Base-by-base conservation (phyloP, 2,888 invertebrate genomes). In the Pyrrhia umbra region DNA sequence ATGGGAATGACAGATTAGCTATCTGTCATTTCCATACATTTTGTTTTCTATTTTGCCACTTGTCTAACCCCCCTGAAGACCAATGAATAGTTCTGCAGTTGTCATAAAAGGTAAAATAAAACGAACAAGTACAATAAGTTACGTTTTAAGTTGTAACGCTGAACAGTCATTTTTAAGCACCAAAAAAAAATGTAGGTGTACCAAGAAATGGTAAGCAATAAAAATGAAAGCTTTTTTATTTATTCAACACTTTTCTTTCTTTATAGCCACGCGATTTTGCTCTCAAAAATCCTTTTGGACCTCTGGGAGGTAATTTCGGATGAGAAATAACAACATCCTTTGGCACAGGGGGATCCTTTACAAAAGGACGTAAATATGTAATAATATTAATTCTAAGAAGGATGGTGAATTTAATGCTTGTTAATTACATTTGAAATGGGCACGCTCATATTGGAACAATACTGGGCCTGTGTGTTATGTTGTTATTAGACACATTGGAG, bases 221-320 rank as follows among this genome's bases (percentile, higher is more conserved):
- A 81, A 81, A 80, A 76, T 79, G 71, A 79, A 69, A 76, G 76
- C 71, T 56, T 73, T 78, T 79, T 80, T 80, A 79, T 76, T 80
- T 80, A 80, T 80, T 80, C 74, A 80, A 74, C 67, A 69, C 79
- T 76, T 64, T 63, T 54, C 50, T 73, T 76, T 76, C 81, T 80
- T 79, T 79, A 81, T 68, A 49, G 67, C 61, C 20, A 37, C 65
- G 70, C 68, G 77, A 81, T 74, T 80, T 73, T 76, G 64, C 71
- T 74, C 60, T 66, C 65, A 69, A 74, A 75, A 81, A 81, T 81
- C 79, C 69, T 81, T 76, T 76, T 71, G 80, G 81, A 79, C 81
- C 81, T 74, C 45, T 6, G 81, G 76, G 80, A 80, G 69, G 80
- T 74, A 76, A 80, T 80, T 80, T 69, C 40, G 71, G 42, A 79